phyloP scores from a whole-genome alignment of 2,888 invertebrate genomes.

The Nebria salina region DNA sequence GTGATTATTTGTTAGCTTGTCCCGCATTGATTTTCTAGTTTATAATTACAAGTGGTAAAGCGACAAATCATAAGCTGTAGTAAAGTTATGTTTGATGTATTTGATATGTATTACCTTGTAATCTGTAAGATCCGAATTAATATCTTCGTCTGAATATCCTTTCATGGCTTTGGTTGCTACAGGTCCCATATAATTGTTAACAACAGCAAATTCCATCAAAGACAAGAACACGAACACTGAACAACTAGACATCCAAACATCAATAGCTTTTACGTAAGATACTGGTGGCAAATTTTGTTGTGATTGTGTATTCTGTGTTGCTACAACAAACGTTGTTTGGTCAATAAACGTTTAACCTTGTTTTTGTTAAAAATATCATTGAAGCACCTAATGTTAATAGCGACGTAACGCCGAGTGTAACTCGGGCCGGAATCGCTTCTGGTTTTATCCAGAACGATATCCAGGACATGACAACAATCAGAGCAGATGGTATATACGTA shows the following conservation, averaged over 20 bases:
- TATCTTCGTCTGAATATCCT: conserved; percentile 87
- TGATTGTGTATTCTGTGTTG: conserved; percentile 92
- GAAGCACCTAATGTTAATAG: conserved; percentile 79
- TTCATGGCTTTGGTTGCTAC: conserved; percentile 90
- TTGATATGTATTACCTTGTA: conserved; percentile 69
- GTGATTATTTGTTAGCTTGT: too few species aligned
- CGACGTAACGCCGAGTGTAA: conserved; percentile 88
- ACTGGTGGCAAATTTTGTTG: conserved; percentile 90
- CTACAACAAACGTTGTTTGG: conserved; percentile 60
- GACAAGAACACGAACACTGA: conserved; percentile 92
- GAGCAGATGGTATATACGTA: conserved; percentile 90
- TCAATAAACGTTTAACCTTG: conserved; percentile 44
- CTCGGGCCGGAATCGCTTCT: conserved; percentile 90
- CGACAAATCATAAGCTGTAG: background rate
- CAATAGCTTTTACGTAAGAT: conserved; percentile 92
- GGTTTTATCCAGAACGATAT: conserved; percentile 96
- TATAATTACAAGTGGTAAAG: background rate
- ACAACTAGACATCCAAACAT: conserved; percentile 93
- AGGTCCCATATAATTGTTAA: conserved; percentile 87
- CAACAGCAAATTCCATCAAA: conserved; percentile 89
- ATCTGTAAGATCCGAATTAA: conserved; percentile 77
- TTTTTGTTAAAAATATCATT: conserved; percentile 23
- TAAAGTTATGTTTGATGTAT: conserved; percentile 13
- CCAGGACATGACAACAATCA: conserved; percentile 96
- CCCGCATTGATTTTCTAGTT: too few species aligned